Evolutionary conservation across 2,113 vertebrate genomes (phyloP).

Genomic region (Budorcas taxicolor): DNA sequence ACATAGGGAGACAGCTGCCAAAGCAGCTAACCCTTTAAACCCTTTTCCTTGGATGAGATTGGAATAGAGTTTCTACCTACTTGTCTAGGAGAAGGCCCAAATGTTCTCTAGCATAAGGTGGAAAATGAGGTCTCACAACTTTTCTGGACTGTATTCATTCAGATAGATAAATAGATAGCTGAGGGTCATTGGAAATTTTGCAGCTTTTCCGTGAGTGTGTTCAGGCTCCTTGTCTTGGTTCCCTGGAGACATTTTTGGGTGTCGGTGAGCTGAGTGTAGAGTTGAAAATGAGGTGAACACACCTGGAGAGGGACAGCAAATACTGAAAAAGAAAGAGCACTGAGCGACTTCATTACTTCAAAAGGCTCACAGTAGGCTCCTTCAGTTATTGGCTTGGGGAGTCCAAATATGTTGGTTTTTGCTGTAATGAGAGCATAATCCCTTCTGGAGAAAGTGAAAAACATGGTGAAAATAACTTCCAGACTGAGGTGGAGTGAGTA

Average conservation of each 20-base stretch:
- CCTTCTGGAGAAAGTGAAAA: constrained; percentile 1
- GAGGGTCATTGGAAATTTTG: background rate
- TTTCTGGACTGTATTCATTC: background rate
- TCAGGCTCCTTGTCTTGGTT: background rate
- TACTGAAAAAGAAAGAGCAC: background rate
- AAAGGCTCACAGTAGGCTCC: background rate
- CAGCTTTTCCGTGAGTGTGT: background rate
- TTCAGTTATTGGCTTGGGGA: background rate
- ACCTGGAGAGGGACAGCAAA: background rate
- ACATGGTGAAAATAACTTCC: background rate
- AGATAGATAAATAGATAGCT: background rate
- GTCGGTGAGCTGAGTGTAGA: background rate
- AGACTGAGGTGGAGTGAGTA: background rate
- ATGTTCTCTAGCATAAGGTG: background rate
- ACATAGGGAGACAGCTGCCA: background rate
- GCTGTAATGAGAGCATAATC: constrained; percentile 8
- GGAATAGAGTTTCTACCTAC: background rate
- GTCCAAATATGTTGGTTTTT: background rate
- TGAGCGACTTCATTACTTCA: background rate
- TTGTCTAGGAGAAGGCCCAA: background rate
- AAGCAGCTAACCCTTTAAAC: background rate
- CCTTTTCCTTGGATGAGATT: background rate
- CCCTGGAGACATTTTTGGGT: background rate
- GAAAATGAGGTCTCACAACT: background rate
- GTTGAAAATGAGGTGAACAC: constrained; percentile 8